Conservation (phyloP, 2,797 vertebrate species). For the Oreonectes daqikongensis region DNA sequence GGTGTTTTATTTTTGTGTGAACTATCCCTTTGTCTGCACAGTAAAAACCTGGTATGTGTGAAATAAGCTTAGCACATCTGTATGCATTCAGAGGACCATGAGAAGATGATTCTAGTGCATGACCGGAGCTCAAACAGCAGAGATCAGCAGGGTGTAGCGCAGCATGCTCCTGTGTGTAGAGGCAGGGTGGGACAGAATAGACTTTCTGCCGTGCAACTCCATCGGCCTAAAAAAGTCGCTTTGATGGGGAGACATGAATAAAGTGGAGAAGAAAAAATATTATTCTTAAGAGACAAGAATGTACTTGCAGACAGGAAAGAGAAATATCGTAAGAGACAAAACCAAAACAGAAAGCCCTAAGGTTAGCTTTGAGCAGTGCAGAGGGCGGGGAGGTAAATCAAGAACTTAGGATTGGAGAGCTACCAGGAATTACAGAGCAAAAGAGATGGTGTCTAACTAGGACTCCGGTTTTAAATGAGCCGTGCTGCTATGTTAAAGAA, state of each 20-base stretch:
- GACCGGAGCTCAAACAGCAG: conserved; percentile 14
- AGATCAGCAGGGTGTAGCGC: conserved; percentile 2
- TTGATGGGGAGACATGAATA: conserved; percentile 40
- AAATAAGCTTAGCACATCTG: conserved; percentile 13
- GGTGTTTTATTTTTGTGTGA: too few species aligned
- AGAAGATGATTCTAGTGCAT: conserved; percentile 8
- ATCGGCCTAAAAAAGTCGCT: conserved; percentile 22
- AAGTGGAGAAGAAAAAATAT: conserved; percentile 24
- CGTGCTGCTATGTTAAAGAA: conserved; percentile 42
- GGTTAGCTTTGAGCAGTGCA: conserved; percentile 12
- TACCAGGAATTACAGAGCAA: conserved; percentile 22
- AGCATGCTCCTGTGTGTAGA: conserved; percentile 3
- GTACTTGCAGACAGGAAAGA: conserved; percentile 9
- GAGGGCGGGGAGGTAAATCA: conserved; percentile 19
- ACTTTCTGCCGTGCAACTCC: conserved; percentile 13
- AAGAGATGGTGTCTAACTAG: conserved; percentile 31
- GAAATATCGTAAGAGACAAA: neutral
- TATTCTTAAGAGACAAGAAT: conserved; percentile 39
- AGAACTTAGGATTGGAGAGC: conserved; percentile 3
- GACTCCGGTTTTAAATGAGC: conserved; percentile 28
- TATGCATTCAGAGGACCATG: neutral
- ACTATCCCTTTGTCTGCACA: neutral
- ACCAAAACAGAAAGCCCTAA: conserved; percentile 9
- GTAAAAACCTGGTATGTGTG: neutral
- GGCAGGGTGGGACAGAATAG: neutral